Evolutionary conservation across 2,888 invertebrate species (phyloP).

Genomic region (Lymantria monacha): DNA sequence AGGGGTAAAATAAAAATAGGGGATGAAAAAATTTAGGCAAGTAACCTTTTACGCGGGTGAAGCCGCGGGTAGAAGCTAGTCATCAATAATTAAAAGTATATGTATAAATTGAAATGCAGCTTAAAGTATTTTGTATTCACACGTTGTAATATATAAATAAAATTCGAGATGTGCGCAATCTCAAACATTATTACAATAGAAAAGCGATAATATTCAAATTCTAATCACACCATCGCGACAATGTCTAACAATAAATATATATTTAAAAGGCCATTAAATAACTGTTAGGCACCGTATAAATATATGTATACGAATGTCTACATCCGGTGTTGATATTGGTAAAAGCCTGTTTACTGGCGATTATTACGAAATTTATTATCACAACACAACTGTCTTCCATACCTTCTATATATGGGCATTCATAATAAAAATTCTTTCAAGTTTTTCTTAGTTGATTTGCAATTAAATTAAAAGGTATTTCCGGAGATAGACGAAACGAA

Average conservation of each 20-base stretch:
- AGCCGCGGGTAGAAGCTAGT: too few relatives aligned
- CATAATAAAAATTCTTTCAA: constrained; percentile 17
- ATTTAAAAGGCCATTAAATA: constrained; percentile 36
- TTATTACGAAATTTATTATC: constrained; percentile 21
- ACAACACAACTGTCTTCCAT: constrained; percentile 31
- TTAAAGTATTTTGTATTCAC: background rate
- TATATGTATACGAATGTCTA: constrained; percentile 31
- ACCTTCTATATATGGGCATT: constrained; percentile 27
- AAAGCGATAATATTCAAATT: constrained; percentile 13
- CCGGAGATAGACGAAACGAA: constrained; percentile 42
- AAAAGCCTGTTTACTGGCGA: constrained; percentile 36
- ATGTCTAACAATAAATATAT: constrained; percentile 25
- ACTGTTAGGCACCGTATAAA: constrained; percentile 33
- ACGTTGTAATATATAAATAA: background rate
- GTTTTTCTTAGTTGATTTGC: constrained; percentile 26
- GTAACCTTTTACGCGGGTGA: too few relatives aligned
- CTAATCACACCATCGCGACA: constrained; percentile 16
- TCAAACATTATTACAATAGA: constrained; percentile 5
- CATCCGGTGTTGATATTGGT: constrained; percentile 50
- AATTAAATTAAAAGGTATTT: constrained; percentile 52
- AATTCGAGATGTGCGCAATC: background rate
- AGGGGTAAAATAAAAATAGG: too few relatives aligned
- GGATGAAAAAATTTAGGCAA: too few relatives aligned
- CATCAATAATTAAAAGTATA: too few relatives aligned
- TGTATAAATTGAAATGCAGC: too few relatives aligned